A percentile compares a stretch with the other conserved stretches of the same genome.
Conservation (phyloP, 2,797 vertebrate species). For the Xiphorhynchus erythropygius region DNA sequence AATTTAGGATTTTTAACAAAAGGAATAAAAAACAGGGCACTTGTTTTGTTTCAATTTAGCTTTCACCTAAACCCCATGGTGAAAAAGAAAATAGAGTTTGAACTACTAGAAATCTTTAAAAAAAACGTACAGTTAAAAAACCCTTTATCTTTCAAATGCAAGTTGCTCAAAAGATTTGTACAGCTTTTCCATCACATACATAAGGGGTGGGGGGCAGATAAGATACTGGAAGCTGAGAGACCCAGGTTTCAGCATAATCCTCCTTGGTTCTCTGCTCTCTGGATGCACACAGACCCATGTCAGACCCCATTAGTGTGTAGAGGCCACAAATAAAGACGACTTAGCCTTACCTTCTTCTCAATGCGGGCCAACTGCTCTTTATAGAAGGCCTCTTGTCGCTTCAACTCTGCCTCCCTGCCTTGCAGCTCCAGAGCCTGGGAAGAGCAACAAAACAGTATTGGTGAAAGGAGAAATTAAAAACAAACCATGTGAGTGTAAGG, state of each 20-base stretch:
- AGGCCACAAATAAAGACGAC: background rate
- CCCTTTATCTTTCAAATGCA: slow-evolving; percentile 3
- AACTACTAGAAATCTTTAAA: background rate
- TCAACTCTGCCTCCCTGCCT: slow-evolving; percentile 85
- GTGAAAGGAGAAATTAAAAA: background rate
- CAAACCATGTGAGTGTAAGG: background rate
- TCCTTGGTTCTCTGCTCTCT: background rate
- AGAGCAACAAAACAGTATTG: slow-evolving; percentile 32
- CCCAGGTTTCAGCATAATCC: background rate
- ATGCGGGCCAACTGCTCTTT: slow-evolving; percentile 88
- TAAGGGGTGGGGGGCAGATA: background rate
- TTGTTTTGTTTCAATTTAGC: background rate
- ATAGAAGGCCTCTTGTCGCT: slow-evolving; percentile 82
- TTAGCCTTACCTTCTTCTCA: slow-evolving; percentile 85
- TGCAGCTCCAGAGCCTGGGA: slow-evolving; percentile 83
- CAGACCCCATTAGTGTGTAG: background rate
- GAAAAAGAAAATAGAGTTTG: background rate
- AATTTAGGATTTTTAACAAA: slow-evolving; percentile 44
- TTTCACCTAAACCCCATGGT: slow-evolving; percentile 47
- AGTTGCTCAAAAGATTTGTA: slow-evolving; percentile 11
- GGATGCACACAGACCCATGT: background rate
- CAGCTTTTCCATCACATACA: background rate
- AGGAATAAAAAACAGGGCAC: background rate
- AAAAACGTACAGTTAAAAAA: slow-evolving; percentile 30
- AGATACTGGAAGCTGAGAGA: background rate